A percentile compares a stretch with the other conserved stretches of the same genome.
These are phyloP conservation scores for Tamandua tetradactyla DNA, from an alignment of 2,797 vertebrate species.

Conservation along the genomic window DNA sequence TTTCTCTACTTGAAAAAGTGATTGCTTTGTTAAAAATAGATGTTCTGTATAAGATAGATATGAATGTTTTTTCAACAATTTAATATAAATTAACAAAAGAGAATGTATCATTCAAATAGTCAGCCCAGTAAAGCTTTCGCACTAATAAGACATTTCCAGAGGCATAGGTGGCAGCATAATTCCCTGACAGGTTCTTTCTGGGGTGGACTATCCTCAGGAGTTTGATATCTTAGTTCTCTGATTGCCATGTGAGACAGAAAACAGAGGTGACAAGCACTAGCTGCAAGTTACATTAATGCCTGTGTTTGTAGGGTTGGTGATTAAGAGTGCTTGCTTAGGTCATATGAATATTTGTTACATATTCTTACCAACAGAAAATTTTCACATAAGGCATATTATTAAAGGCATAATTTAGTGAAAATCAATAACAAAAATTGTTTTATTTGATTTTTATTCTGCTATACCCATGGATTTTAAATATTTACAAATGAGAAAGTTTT, in stretches of 20 bases:
- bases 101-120: not conserved
- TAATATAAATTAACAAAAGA: slow-evolving; percentile 45
- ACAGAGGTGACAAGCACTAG: not conserved
- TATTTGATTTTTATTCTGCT: not conserved
- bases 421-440: not conserved
- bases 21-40: slow-evolving; percentile 41
- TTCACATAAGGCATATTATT: not conserved
- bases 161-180: not conserved
- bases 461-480: not conserved
- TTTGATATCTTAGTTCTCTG: not conserved
- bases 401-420: not conserved
- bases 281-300: not conserved
- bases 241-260: slow-evolving; percentile 11
- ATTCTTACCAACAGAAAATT: not conserved
- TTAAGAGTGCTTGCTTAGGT: not conserved
- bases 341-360: not conserved
- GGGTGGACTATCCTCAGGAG: not conserved
- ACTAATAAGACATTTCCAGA: slow-evolving; percentile 52
- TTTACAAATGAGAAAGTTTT: not conserved
- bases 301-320: not conserved
- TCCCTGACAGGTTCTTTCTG: slow-evolving; percentile 45
- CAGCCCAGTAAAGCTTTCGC: not conserved
- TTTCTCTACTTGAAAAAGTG: slow-evolving; percentile 7
- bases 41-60: not conserved
- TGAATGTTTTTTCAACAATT: slow-evolving; percentile 32